phyloP scores from a whole-genome alignment of 2,797 vertebrate genomes.

The Cephalopachus bancanus region DNA sequence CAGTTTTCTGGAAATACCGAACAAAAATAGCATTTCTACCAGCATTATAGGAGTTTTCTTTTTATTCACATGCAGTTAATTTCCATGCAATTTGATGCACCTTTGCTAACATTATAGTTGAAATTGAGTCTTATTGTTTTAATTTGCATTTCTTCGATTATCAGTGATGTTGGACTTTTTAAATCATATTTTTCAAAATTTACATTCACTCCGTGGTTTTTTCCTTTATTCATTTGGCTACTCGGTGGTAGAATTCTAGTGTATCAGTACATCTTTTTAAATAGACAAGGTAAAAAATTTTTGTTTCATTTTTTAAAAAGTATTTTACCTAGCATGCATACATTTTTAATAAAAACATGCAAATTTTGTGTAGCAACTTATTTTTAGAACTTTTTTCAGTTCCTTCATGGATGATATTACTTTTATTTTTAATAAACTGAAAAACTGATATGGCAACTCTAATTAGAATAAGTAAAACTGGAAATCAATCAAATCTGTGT shows the following conservation, averaged over 20 bases:
- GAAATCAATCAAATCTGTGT: background rate
- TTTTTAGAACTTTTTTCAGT: background rate
- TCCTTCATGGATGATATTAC: background rate
- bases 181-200: background rate
- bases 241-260: background rate
- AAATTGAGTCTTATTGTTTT: conserved; percentile 32
- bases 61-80: background rate
- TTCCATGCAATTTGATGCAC: conserved; percentile 41
- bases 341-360: background rate
- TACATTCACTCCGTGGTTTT: background rate
- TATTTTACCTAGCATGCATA: background rate
- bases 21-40: background rate
- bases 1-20: background rate
- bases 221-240: background rate
- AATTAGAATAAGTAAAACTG: background rate
- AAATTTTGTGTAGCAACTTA: background rate
- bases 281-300: background rate
- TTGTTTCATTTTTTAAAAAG: background rate
- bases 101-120: conserved; percentile 39
- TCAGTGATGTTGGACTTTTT: background rate
- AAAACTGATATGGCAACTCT: background rate
- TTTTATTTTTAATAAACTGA: background rate
- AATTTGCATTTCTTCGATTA: conserved; percentile 50
- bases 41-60: background rate
- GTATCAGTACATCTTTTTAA: background rate